Evolutionary conservation across 2,888 invertebrate species (phyloP), one percentile per base, ranked within the genome.

Genomic region (Torymus aiolomorphi): DNA sequence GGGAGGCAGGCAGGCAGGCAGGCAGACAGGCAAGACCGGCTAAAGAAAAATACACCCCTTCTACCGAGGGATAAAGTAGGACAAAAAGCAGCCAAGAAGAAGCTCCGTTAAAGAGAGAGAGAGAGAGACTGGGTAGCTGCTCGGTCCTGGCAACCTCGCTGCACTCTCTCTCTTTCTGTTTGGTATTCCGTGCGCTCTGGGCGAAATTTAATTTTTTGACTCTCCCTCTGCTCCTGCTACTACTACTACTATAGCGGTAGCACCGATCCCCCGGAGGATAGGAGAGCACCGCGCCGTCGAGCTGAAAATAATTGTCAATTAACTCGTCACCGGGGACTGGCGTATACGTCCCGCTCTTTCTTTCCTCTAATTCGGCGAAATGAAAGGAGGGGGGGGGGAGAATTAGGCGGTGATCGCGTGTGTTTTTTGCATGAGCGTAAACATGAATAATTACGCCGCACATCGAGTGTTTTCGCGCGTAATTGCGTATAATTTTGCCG

Each of bases 191-290:
- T 75, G 75, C 83, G 82, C 85, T 83, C 82, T 78, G 82, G 79
- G 78, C n/a, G 82, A 87, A 89, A 88, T 88, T 89, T 87, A 88
- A 88, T 89, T 88, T 87, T 86, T 86, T 84, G 85, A 85, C 85
- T 85, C 85, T 54, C 54, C 59, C 74, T 71, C 65, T 42, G 42
- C 52, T 13, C 5, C 42, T 42, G 8, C 42, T 42, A 42, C 42
- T 42, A 42, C 42, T 42, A 51, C 54, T 51, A 18, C 57, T 31
- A 54, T 2, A 11, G 18, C 10, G n/a, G 14, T 0, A 14, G 16
- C 8, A 13, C 24, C 61, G 72, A 78, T 62, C 49, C 72, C 52
- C 71, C 31, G 14, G 72, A 59, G 77, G 8, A 77, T 52, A 42
- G 57, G 49, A 69, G 61, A 59, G 49, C 69, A 56, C 62, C 31